Percentiles rank a stretch among this genome's conserved stretches.
These are phyloP conservation scores for Lycopodina hypogea DNA, from an alignment of 37 sponge, comb jelly and placozoan genomes.

Conservation along the genomic window DNA sequence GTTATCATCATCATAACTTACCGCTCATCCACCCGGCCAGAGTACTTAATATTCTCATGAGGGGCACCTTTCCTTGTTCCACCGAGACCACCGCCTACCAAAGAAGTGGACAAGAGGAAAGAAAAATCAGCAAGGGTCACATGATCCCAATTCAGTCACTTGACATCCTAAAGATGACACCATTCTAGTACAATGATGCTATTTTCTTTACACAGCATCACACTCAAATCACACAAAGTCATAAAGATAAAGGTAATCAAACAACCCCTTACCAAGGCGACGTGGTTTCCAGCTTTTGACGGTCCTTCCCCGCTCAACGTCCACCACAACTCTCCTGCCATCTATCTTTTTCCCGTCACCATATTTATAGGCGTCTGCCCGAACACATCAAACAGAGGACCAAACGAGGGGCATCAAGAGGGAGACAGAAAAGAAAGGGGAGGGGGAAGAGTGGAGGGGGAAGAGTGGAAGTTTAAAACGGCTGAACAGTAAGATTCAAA, in stretches of 20 bases:
- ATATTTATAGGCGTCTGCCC: slow-evolving; percentile 90
- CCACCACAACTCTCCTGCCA: slow-evolving; percentile 88
- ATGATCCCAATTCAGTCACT: neutral
- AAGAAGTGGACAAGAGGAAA: neutral
- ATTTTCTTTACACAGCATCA: too few species aligned
- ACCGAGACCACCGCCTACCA: slow-evolving; percentile 93
- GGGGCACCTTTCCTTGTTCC: slow-evolving; percentile 89
- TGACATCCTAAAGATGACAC: too few species aligned
- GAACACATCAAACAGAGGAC: neutral
- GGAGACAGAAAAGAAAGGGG: slow-evolving; percentile 4
- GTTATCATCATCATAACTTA: too few species aligned
- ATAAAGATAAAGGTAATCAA: too few species aligned
- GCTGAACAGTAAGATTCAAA: neutral
- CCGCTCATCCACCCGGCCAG: slow-evolving; percentile 95
- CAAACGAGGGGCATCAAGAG: neutral
- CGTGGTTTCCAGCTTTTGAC: slow-evolving; percentile 94
- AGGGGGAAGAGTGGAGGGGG: slow-evolving; percentile 13
- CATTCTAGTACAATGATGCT: too few species aligned
- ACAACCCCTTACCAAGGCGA: slow-evolving; percentile 65
- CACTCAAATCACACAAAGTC: too few species aligned
- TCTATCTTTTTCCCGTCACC: slow-evolving; percentile 99
- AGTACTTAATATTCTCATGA: slow-evolving; percentile 83
- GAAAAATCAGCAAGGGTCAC: neutral
- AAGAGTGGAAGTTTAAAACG: neutral
- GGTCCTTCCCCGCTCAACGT: slow-evolving; percentile 93